Conservation (phyloP, 2,797 vertebrate genomes). For the Cossypha dichroa region DNA sequence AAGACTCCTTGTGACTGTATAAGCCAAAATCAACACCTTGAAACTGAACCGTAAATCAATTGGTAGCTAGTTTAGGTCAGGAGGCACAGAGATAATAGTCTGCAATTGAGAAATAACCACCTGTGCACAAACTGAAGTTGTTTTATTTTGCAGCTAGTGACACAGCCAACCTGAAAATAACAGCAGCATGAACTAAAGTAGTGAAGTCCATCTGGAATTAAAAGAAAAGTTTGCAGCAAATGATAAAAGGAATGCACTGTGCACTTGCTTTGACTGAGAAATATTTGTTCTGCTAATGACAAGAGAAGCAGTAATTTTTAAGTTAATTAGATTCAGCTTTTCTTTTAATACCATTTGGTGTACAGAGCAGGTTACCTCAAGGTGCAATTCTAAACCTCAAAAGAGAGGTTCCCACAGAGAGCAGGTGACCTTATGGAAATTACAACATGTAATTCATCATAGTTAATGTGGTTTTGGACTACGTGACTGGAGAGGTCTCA, state of each 20-base stretch:
- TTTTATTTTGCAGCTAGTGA: background rate
- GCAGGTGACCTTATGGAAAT: slow-evolving; percentile 28
- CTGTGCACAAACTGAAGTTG: background rate
- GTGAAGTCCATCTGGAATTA: background rate
- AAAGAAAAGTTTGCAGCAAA: background rate
- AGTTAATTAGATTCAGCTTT: slow-evolving; percentile 47
- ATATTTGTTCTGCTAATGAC: background rate
- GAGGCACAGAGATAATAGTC: background rate
- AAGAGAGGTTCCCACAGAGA: background rate
- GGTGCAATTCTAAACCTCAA: background rate
- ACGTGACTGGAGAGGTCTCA: slow-evolving; percentile 11
- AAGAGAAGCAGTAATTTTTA: background rate
- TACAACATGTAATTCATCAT: background rate
- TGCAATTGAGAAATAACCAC: background rate
- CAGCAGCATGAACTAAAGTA: background rate
- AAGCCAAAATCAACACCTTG: background rate
- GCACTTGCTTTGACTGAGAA: background rate
- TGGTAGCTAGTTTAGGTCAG: background rate
- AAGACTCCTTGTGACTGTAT: background rate
- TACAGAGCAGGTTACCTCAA: slow-evolving; percentile 1
- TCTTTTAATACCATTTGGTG: background rate
- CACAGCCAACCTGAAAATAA: background rate
- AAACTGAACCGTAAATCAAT: background rate
- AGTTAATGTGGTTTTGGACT: background rate
- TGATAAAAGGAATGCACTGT: background rate